These are phyloP conservation scores for Cephalotes varians DNA, from an alignment of 2,888 invertebrate genomes.

Conservation along the genomic window DNA sequence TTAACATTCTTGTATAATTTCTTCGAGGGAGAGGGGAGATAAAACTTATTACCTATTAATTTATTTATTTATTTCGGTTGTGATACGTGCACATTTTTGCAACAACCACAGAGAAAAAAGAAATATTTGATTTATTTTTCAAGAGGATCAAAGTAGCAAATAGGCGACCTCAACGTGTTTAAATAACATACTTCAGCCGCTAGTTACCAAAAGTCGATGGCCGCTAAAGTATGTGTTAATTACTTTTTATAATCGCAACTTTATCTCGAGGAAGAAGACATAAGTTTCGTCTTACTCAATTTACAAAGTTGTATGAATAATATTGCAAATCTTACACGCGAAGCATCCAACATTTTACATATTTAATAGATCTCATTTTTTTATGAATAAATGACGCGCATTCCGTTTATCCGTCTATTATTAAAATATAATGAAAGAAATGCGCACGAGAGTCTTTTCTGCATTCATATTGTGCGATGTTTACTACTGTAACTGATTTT, in stretches of 20 bases:
- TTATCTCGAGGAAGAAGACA: background rate
- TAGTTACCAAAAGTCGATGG: background rate
- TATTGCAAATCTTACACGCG: background rate
- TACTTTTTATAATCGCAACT: slow-evolving; percentile 23
- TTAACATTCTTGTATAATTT: slow-evolving; percentile 52
- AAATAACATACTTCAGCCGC: background rate
- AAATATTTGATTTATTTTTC: background rate
- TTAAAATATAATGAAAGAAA: background rate
- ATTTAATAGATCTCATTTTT: slow-evolving; percentile 19
- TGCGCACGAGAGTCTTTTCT: background rate
- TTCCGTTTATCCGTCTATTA: slow-evolving; percentile 1
- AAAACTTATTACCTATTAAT: slow-evolving; percentile 42
- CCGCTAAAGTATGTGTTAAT: slow-evolving; percentile 19
- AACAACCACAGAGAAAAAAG: background rate
- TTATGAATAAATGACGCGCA: background rate
- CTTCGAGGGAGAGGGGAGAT: background rate
- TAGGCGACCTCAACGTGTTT: background rate
- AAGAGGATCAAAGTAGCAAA: background rate
- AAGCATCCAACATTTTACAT: background rate
- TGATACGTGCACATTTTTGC: slow-evolving; percentile 23
- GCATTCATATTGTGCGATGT: slow-evolving; percentile 32
- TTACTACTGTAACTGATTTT: slow-evolving; percentile 35
- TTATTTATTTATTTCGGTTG: slow-evolving; percentile 36
- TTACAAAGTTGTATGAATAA: background rate
- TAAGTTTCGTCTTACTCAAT: background rate